Evolutionary conservation across 2,888 invertebrate species (phyloP), one percentile per base, ranked within the genome.

Genomic region (Tetramorium bicarinatum): DNA sequence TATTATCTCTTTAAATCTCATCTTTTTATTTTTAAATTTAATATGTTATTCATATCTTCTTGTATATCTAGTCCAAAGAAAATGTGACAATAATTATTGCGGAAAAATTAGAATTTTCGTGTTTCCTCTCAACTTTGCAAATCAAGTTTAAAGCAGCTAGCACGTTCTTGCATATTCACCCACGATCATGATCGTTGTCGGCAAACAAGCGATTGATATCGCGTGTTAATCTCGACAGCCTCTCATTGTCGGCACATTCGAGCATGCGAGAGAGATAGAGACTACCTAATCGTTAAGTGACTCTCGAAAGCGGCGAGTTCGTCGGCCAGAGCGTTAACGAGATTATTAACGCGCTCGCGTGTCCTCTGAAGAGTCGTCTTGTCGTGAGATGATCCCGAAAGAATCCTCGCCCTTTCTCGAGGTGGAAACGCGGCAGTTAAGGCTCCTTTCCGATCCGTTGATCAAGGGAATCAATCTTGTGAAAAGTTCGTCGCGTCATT

Each of bases 331-430:
- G 69, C n/a, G 49, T 38, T 81, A 82, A 80, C 67, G 59, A 82
- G 85, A 79, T 85, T 85, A 85, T 77, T 69, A 80, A 84, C 82
- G 69, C 84, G 47, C 25, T 47, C 67, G 69, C 82, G 76, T 77
- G 61, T 83, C 38, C 69, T 41, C 18, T 59, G 44, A 71, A 56
- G 38, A 84, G 41, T 82, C 83, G 83, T 80, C 77, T 84, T 80
- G 13, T 76, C 69, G 49, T 18, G 77, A 67, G 38, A 56, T 81
- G 71, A 85, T 75, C 56, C 74, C 34, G 61, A 47, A 82, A 84
- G 83, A 82, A 67, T 59, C 25, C 11, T 38, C 41, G n/a, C 49
- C 34, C 69, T 76, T 69, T 44, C 41, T 13, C 3, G n/a, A 61
- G 85, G 29, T 29, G 56, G n/a, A 56, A 54, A 54, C 66, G 29